Percentiles rank a stretch among this genome's conserved stretches.
Evolutionary conservation across 92 coral and sea anemone species (phyloP).

Genomic region (Actinernus sp.): DNA sequence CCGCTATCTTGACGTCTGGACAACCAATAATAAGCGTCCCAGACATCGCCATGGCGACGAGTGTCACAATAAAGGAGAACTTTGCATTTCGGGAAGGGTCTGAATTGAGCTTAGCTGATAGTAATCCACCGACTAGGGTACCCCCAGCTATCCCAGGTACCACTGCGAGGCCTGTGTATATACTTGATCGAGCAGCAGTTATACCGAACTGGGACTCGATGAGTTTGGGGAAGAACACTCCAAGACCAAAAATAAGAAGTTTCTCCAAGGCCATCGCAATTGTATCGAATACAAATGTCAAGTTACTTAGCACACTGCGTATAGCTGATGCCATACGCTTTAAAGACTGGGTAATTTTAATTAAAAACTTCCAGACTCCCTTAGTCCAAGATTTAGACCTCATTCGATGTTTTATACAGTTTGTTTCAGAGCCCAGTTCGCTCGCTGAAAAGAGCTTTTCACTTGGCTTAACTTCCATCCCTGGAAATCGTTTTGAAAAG

Average conservation of each 20-base stretch:
- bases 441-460: no score
- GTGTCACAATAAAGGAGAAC: constrained; percentile 35
- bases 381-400: constrained; percentile 1
- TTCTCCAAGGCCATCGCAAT: constrained; percentile 16
- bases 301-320: constrained; percentile 1
- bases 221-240: constrained; percentile 53
- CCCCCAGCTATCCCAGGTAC: constrained; percentile 61
- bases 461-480: no score
- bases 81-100: constrained; percentile 31
- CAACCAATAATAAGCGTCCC: constrained; percentile 33
- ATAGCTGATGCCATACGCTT: constrained; percentile 11
- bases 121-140: constrained; percentile 46
- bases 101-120: constrained; percentile 26
- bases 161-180: constrained; percentile 44
- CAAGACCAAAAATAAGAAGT: constrained; percentile 24
- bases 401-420: background rate
- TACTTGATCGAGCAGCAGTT: constrained; percentile 35
- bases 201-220: constrained; percentile 51
- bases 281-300: constrained; percentile 15
- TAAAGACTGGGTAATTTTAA: constrained; percentile 5
- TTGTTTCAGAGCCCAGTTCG: constrained; percentile 1
- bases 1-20: constrained; percentile 41
- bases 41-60: constrained; percentile 31
- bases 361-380: constrained; percentile 5
- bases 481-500: constrained; percentile 38